phyloP scores from a whole-genome alignment of 2,888 invertebrate species.

The Calliopum simillimum region DNA sequence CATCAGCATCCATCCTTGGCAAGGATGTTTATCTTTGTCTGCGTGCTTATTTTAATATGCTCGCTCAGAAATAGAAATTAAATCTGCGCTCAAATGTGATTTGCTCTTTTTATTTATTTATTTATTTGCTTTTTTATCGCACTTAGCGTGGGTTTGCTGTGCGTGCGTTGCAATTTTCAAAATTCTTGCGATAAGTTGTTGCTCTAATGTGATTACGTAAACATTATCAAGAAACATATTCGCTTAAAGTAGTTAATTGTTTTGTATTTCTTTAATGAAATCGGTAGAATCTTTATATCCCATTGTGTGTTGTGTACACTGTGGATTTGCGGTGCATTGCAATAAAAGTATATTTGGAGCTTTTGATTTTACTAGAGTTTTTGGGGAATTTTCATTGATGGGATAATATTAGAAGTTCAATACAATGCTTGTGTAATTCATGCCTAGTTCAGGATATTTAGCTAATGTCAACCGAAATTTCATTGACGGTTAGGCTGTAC shows the following conservation, averaged over 20 bases:
- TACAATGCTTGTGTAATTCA: too few relatives aligned
- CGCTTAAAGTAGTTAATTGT: slow-evolving; percentile 1
- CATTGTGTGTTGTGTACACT: too few relatives aligned
- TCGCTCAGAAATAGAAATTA: slow-evolving; percentile 57
- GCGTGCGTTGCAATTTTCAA: neutral
- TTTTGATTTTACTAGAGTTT: too few relatives aligned
- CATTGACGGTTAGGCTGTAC: too few relatives aligned
- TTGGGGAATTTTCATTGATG: too few relatives aligned
- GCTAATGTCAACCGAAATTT: too few relatives aligned
- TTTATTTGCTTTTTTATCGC: slow-evolving; percentile 8
- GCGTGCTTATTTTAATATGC: slow-evolving; percentile 28
- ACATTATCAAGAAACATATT: slow-evolving; percentile 6
- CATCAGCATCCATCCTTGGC: neutral
- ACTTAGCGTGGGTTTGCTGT: neutral
- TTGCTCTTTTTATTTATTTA: slow-evolving; percentile 47
- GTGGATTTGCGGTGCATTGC: too few relatives aligned
- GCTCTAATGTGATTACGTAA: slow-evolving; percentile 6
- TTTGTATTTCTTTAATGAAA: neutral
- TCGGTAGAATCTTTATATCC: too few relatives aligned
- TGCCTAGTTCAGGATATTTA: too few relatives aligned
- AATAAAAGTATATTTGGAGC: too few relatives aligned
- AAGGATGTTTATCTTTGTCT: slow-evolving; percentile 25
- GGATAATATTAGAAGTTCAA: too few relatives aligned
- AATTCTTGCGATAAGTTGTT: neutral
- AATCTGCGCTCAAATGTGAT: slow-evolving; percentile 63